Base-by-base conservation (phyloP, 2,888 invertebrate genomes). In the Acleris emargana region DNA sequence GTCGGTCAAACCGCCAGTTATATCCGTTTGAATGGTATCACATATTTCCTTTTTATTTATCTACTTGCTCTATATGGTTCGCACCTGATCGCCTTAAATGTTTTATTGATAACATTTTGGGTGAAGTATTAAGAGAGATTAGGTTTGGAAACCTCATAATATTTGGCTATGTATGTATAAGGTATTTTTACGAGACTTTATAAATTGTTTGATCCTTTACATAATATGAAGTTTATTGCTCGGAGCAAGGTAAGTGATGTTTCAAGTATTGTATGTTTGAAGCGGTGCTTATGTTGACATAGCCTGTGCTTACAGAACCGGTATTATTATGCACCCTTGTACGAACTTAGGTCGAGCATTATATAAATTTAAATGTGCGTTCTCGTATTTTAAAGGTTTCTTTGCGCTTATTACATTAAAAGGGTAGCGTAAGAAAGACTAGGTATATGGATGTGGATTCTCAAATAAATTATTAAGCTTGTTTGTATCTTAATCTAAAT, bases 1-100 rank as follows among this genome's bases (percentile, higher is more conserved):
- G 79, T 74, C 74, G 73, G 72, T 77, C 71, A 72, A 71, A 77
- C 73, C 67, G 74, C 70, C 74, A 72, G 74, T 76, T 76, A 78
- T 73, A 71, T 70, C 72, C 73, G 73, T 74, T 72, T 68, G 64
- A 70, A 73, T 70, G 71, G 74, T 74, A 78, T 75, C 72, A 73
- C 73, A 73, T 72, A 74, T 76, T 69, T 73, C 69, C 72, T 74
- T 77, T 77, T 73, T 66, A 63, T 69, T 68, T 68, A 62, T 66
- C 25, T 59, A 50, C 53, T 45, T 55, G 32, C 43, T 55, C 54
- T 38, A 53, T 49, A 25, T 18, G 42, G 53, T 53, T 64, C 42
- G 43, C 54, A 64, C 50, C 58, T 61, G 58, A 38, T 53, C 50
- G 49, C 49, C 52, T 45, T 42, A 13, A 55, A 64, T 64, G 18